Evolutionary conservation across 2,888 invertebrate genomes (phyloP), one percentile per base, ranked within the genome.

Genomic region (Ashinkailepas kermadecensis): DNA sequence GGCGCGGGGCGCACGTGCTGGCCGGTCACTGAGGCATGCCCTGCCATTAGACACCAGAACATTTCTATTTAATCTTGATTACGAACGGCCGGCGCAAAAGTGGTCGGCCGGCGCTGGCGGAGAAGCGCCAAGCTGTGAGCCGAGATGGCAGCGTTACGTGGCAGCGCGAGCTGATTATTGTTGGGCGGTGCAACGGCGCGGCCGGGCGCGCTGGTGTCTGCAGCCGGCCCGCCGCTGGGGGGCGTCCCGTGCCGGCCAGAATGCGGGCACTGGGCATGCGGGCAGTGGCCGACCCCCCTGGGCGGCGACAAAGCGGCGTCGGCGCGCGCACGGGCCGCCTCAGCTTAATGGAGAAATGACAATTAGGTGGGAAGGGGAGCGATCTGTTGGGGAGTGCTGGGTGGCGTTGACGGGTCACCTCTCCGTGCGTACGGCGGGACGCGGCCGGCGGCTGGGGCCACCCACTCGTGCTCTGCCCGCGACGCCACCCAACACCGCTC

Each of bases 11-110:
- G 74, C 74, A 74, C 74, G 74, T 74, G 74, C 56, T 56, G 54
- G 54, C 54, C 18, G 54, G 56, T 21, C 74, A 56, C 54, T 74
- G 74, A 74, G 23, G 74, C 74, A 74, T 74, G 74, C 74, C 23
- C 70, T 39, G 74, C 74, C 74, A 74, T 74, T 74, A 74, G 15
- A 74, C 21, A 11, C 15, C 23, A 56, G 56, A 56, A 74, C 74
- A 74, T 74, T 74, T 74, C 74, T 74, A 74, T 74, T 56, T 74
- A 56, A 74, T 74, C 74, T 74, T 74, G 74, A 74, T 74, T 74
- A 74, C 74, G 74, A 56, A 56, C 74, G 74, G 54, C 12, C 59
- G 59, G 56, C 74, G 74, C 74, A 74, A 74, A 74, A 74, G 74
- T 74, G 74, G 23, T 56, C 74, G 4, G 74, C 74, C 74, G 56